Evolutionary conservation across 2,113 vertebrate species (phyloP), one percentile per base, ranked within the genome.

Genomic region (Petroica traversi): DNA sequence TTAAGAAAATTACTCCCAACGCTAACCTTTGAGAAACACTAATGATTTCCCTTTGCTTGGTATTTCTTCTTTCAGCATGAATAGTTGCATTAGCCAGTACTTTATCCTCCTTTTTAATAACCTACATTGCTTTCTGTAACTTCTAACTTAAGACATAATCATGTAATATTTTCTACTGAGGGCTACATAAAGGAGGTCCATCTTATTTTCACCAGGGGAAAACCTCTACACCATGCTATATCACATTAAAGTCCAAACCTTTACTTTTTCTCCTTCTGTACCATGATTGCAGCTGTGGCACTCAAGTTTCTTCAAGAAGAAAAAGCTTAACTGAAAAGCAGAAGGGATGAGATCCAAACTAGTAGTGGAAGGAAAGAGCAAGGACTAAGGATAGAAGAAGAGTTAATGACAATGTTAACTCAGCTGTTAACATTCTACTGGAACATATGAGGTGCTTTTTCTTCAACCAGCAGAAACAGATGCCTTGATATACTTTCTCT

Each of bases 1-100:
- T 91, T 95, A 85, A 72, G 85, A 89, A 96, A 89, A 94, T 92
- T 88, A 72, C 58, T 96, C 81, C 48, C 78, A 85, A 2, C 64
- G 36, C 69, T 92, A 95, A 87, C 28, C 66, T 59, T 89, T 79
- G 62, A 89, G 78, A 93, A 96, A 79, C 57, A 72, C 45, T 94
- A 92, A 93, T 94, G 52, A 68, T 82, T 93, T 92, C 19, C 31
- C 19, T 78, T 82, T 72, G 29, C 52, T 91, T 95, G 87, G 24
- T 78, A 85, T 75, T 94, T 94, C 19, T 78, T 59, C 31, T 82
- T 93, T 64, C 62, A 81, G 48, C 4, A 1, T 49, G 36, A 96
- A 85, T 40, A 82, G 52, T 22, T 93, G 36, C 36, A 75, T 82
- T 89, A 89, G 26, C 41, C 25, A 68, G 14, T 59, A 74, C 15